Evolutionary conservation across 2,797 vertebrate genomes (phyloP).

Genomic region (Falco rusticolus): DNA sequence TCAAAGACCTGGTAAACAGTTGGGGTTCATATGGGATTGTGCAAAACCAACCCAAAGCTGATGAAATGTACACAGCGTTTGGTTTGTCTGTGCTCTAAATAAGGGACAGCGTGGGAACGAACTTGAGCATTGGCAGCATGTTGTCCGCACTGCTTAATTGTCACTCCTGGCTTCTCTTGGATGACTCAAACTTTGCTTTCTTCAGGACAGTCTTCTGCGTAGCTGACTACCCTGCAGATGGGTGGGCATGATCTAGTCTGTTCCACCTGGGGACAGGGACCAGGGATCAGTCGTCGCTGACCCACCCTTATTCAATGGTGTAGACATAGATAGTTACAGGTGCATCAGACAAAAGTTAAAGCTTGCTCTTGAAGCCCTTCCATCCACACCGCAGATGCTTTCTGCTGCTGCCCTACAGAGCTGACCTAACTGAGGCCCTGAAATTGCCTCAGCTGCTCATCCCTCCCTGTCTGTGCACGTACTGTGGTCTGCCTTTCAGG

Average conservation of each 20-base stretch:
- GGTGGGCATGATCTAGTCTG: background rate
- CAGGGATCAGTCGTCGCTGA: background rate
- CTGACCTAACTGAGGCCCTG: background rate
- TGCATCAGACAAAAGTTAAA: background rate
- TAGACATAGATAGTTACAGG: background rate
- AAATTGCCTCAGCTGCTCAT: background rate
- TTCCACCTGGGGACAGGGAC: background rate
- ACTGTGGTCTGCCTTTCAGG: background rate
- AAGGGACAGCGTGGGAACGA: background rate
- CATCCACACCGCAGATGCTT: background rate
- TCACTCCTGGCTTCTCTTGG: background rate
- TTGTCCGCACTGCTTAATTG: background rate
- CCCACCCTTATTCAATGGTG: background rate
- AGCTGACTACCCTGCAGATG: background rate
- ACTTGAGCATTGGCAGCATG: background rate
- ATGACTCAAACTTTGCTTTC: background rate
- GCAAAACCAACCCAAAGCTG: conserved; percentile 18
- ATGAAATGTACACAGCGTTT: background rate
- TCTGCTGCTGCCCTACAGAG: background rate
- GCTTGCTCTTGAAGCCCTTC: background rate
- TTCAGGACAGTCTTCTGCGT: background rate
- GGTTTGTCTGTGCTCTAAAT: background rate
- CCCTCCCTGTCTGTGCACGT: background rate
- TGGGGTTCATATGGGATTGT: background rate
- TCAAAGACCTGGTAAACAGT: conserved; percentile 19